Evolutionary conservation across 2,888 invertebrate genomes (phyloP).

Genomic region (Dascillus cervinus): DNA sequence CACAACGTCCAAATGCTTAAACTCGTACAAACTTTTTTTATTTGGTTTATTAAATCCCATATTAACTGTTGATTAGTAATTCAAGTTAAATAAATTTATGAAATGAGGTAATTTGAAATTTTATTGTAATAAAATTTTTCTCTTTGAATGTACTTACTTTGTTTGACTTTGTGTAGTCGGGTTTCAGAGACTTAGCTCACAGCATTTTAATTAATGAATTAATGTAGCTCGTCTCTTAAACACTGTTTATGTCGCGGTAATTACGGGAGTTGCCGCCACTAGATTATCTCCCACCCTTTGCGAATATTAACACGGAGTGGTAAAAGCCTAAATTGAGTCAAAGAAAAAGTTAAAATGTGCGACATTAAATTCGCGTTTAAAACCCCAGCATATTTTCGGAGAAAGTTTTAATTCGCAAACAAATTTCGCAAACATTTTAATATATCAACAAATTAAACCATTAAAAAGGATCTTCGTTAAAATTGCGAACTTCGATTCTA

Average conservation of each 20-base stretch:
- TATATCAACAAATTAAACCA: too few species aligned
- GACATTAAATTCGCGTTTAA: too few species aligned
- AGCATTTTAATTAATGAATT: constrained; percentile 46
- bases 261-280: constrained; percentile 41
- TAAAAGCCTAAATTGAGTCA: constrained; percentile 37
- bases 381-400: too few species aligned
- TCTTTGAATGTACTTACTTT: constrained; percentile 22
- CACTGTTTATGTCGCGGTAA: constrained; percentile 46
- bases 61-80: too few species aligned
- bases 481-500: too few species aligned
- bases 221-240: constrained; percentile 45
- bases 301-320: constrained; percentile 16
- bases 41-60: too few species aligned
- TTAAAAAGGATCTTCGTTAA: too few species aligned
- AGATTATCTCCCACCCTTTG: constrained; percentile 16
- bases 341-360: constrained; percentile 32
- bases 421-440: too few species aligned
- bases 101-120: too few species aligned
- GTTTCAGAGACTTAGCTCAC: constrained; percentile 33
- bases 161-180: constrained; percentile 28
- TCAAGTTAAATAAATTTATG: too few species aligned
- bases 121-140: constrained; percentile 14
- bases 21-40: too few species aligned
- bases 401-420: constrained; percentile 1
- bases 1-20: too few species aligned